Conservation (phyloP, 2,113 vertebrate species). For the Chloropsis cyanopogon region DNA sequence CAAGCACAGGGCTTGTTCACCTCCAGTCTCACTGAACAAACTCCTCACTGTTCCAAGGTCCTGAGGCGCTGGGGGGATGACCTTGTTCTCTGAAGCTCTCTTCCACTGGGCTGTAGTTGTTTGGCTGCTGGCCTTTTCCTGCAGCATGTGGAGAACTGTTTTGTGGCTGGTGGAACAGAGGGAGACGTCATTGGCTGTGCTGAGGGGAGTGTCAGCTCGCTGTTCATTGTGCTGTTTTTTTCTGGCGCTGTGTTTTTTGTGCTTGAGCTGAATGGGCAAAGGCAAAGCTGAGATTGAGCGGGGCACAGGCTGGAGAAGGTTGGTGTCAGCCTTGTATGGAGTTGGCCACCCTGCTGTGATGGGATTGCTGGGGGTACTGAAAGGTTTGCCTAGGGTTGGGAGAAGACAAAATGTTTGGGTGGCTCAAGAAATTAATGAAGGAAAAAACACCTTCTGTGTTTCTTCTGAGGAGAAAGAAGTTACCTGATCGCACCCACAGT, state of each 20-base stretch:
- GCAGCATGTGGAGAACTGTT: not conserved
- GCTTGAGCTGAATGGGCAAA: not conserved
- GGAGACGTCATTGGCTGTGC: not conserved
- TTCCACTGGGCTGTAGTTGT: not conserved
- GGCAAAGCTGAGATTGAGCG: not conserved
- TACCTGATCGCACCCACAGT: not conserved
- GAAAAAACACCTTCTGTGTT: not conserved
- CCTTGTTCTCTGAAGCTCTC: not conserved
- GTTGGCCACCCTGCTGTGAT: not conserved
- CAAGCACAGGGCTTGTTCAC: constrained; percentile 7
- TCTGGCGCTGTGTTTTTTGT: not conserved
- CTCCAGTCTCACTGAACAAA: not conserved
- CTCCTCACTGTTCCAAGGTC: not conserved
- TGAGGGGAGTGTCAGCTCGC: not conserved
- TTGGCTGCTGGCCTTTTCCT: constrained; percentile 20
- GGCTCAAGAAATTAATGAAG: not conserved
- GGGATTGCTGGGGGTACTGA: not conserved
- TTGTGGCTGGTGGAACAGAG: not conserved
- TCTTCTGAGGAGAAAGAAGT: not conserved
- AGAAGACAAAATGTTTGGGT: not conserved
- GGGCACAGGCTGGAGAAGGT: not conserved
- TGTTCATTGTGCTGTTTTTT: not conserved
- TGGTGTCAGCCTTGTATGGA: not conserved
- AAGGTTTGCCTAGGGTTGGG: not conserved
- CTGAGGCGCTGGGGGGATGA: not conserved